Base-by-base conservation (phyloP, 2,888 invertebrate species). In the Nycteola revayana region DNA sequence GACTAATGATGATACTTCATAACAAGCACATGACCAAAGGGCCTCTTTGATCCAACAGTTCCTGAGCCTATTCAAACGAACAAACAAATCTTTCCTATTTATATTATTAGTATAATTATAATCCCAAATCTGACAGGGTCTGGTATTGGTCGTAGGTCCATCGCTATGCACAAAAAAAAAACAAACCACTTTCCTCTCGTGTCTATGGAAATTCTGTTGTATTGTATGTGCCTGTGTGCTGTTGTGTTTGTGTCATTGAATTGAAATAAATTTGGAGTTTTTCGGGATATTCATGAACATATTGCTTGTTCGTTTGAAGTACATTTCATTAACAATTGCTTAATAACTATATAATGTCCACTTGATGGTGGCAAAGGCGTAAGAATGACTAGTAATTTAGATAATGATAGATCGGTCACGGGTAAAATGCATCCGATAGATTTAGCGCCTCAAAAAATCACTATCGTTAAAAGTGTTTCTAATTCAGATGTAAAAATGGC, bases 371-470 rank as follows among this genome's bases (percentile, higher is more conserved):
- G 24, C 10, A 28, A 9, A 32, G 30, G 27, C 40, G 28, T 53
- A 60, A 80, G 59, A 68, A 89, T 89, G 89, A 88, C 78, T 60
- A 77, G 67, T 55, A 87, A 86, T 75, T 70, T 83, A 60, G 89
- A 89, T 59, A 90, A 89, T 57, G 91, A 91, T 56, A 90, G 91
- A 56, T 89, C 91, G 58, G 66, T 82, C 46, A 85, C 84, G 59
- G 83, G 83, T 51, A 92, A 92, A 79, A 89, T 89, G 74, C 90
- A 90, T 77, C 89, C 89, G 48, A 88, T 89, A 56, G 88, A 89
- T 79, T 84, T 89, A 72, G 88, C 88, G 38, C 85, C 86, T 49
- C 87, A 85, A 69, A 89, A 89, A 69, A 88, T 89, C 37, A 87
- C 88, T 54, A 88, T 89, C 33, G 88, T 89, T 21, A 89, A 89